Evolutionary conservation across 92 coral and sea anemone species (phyloP), one percentile per base, ranked within the genome.

Genomic region (Zoanthus gigantus): DNA sequence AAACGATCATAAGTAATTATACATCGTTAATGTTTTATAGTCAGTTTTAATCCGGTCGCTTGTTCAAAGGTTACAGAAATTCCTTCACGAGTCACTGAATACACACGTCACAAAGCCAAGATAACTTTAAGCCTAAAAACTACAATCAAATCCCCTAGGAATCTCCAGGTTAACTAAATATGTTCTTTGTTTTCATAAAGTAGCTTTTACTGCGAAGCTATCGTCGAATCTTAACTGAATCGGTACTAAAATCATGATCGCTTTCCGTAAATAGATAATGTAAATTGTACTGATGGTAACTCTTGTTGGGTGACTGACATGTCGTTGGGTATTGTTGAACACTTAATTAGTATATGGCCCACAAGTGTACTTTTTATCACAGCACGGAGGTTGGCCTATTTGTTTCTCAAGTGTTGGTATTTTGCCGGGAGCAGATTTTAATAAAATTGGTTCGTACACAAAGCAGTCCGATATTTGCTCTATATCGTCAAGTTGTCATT

Each of bases 391-490:
- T 71, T 65, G 75, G 76, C 45, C 37, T 81, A 44, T 81, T 81
- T 81, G 76, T 81, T 81, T 81, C 85, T 81, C 85, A 66, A 81
- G 85, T 81, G 75, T 44, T 81, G 85, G 85, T 66, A 81, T 81
- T 81, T 81, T 81, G 85, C 85, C 85, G 75, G 71, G 60, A 81
- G 85, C 85, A 81, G 71, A 81, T 46, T 77, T 77, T 81, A 81
- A 81, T 81, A 81, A 81, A 81, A 68, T 31, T 66, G 63, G 75
- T 68, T 81, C 72, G 28, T 74, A 81, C 47, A 65, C 74, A 81
- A 81, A 81, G 85, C 42, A 13, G 44, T 45, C 85, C 85, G 85
- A 81, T 81, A 81, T 81, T 81, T 81, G 85, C 53, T 81, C 63
- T 81, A 32, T 18, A 48, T 71, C 75, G 44, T 18, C n/a, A 34